phyloP scores from a whole-genome alignment of 2,797 vertebrate genomes.

The Tinamus major region DNA sequence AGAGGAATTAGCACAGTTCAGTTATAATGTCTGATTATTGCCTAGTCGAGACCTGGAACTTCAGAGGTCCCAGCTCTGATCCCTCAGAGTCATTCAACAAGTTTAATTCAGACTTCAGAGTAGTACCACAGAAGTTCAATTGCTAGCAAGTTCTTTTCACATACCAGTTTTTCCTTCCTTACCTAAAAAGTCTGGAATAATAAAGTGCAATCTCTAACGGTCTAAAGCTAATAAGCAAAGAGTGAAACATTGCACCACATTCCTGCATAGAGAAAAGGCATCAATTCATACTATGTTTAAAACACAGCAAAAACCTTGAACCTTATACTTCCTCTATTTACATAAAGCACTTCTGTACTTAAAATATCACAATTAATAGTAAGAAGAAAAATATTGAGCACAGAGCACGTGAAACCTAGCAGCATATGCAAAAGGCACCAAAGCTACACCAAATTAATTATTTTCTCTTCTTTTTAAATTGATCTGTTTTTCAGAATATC shows the following conservation, averaged over 20 bases:
- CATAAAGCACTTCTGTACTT: not conserved
- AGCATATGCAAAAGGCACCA: not conserved
- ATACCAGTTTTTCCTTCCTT: not conserved
- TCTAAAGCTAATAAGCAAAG: not conserved
- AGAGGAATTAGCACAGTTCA: not conserved
- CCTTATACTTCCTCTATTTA: not conserved
- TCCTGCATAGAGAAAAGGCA: not conserved
- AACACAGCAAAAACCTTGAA: accelerated
- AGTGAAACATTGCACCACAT: not conserved
- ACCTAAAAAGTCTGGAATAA: not conserved
- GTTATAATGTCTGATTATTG: accelerated
- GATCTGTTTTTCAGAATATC: not conserved
- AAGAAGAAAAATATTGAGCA: not conserved
- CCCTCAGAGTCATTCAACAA: not conserved
- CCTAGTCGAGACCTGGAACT: not conserved
- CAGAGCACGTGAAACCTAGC: not conserved
- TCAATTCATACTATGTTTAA: not conserved
- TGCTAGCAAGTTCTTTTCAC: not conserved
- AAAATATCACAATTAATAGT: not conserved
- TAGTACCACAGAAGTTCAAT: not conserved
- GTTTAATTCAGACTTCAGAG: not conserved
- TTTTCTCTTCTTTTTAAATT: not conserved
- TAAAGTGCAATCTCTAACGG: not conserved
- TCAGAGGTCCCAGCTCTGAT: not conserved
- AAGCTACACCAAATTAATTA: not conserved